Base-by-base conservation (phyloP, 2,888 invertebrate genomes). In the Petrolisthes cinctipes region DNA sequence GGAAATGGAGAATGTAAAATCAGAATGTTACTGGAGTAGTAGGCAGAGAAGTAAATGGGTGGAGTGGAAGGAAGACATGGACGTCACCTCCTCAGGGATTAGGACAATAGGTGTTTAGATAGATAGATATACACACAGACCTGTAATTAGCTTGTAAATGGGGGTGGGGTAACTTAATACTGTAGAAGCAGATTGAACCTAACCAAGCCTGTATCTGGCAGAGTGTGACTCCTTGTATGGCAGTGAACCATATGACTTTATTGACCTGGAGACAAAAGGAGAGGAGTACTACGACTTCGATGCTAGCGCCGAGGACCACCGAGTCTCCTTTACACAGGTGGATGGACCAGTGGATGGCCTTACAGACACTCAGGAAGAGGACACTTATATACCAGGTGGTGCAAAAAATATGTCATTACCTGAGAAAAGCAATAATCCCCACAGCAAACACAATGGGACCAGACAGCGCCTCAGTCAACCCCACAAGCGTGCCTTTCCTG, bases 201-300 rank as follows among this genome's bases (percentile, higher is more conserved):
- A 37, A 37, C 37, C 37, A 37, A 37, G 37, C 37, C 61, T 71
- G 6, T 71, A 6, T 51, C 20, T 78, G 71, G 53, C 57, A 81
- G 73, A 85, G 14, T 81, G 54, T n/a, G 56, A 82, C 14, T 53
- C 82, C 51, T 4, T 86, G 37, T 76, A 82, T 76, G 57, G 23
- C 73, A 23, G 57, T 5, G 82, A 82, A 14, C n/a, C 83, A 6
- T 73, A 83, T 17, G 83, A 79, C 5, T n/a, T 81, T 17, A 68
- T 83, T 66, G 85, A 88, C 53, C 61, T 88, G 17, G 88, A 82
- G 57, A n/a, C 53, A 37, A 37, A 37, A 37, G 37, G 37, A 0
- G 85, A 85, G 68, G 84, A 88, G 2, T 51, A 82, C 17, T 82
- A 82, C 56, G 82, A 82, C 82, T 23, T 17, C 68, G 37, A 51